These are phyloP conservation scores for Planiliza haematocheilus DNA, from an alignment of 2,113 vertebrate genomes.

Conservation along the genomic window DNA sequence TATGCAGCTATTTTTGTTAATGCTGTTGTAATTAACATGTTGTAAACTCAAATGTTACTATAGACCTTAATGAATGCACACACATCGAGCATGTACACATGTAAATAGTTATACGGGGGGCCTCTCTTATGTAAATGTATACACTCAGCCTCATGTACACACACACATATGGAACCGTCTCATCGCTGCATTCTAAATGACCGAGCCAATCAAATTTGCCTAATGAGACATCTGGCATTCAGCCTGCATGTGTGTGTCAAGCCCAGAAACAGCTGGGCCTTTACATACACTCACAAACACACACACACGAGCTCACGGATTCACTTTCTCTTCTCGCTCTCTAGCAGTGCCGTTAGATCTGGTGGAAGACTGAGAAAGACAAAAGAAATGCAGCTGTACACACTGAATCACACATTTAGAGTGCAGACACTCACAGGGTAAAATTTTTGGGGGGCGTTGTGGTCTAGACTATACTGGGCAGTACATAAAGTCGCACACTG, in stretches of 20 bases:
- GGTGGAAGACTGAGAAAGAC: conserved; percentile 7
- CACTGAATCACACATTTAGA: not conserved
- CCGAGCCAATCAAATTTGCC: conserved; percentile 80
- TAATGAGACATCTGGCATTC: conserved; percentile 83
- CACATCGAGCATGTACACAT: conserved; percentile 58
- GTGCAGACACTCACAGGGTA: not conserved
- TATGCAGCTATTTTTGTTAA: not conserved
- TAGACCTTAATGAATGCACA: conserved; percentile 61
- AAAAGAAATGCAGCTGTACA: conserved; percentile 16
- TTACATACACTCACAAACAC: conserved; percentile 43
- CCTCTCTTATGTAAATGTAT: conserved; percentile 66
- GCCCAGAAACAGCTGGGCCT: conserved; percentile 79
- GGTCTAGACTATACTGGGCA: conserved; percentile 30
- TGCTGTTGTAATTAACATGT: conserved; percentile 3
- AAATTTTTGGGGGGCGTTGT: conserved; percentile 10
- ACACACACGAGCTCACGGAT: conserved; percentile 24
- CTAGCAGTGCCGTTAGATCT: conserved; percentile 31
- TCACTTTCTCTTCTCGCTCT: conserved; percentile 26
- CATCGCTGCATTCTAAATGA: conserved; percentile 74
- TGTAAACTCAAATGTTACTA: conserved; percentile 18
- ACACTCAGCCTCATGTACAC: conserved; percentile 62
- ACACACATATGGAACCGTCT: conserved; percentile 78
- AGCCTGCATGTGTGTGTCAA: conserved; percentile 78
- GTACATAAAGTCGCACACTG: conserved; percentile 17
- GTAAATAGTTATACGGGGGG: conserved; percentile 63